Evolutionary conservation across 2,797 vertebrate genomes (phyloP), one percentile per base, ranked within the genome.

Genomic region (Gymnoscopelus braueri): DNA sequence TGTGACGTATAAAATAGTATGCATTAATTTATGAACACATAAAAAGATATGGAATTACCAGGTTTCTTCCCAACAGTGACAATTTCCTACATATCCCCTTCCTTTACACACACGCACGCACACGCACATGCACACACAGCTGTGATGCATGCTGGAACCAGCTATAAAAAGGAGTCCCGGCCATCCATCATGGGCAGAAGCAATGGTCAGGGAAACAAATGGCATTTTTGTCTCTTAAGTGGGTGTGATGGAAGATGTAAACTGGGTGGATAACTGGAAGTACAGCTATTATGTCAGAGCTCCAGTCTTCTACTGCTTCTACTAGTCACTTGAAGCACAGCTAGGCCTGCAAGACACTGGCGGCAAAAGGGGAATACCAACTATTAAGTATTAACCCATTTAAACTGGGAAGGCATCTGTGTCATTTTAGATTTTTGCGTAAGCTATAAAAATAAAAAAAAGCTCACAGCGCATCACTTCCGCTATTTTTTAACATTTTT

Each of bases 221-320:
- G 76, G 26, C 39, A 79, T 86, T 89, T 87, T 74, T 87, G 60
- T 83, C 59, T 85, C 59, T 79, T 79, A 82, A 87, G 85, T 85
- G 83, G 82, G 84, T 79, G 83, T 83, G 81, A 85, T 85, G 64
- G 82, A 85, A 77, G 84, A 88, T 86, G 80, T 77, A 76, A 85
- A 88, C 72, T 86, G 87, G 75, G 85, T 69, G 80, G 85, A 87
- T 76, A 79, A 84, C 71, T 79, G 60, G 65, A 83, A 84, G 75
- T 82, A 84, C 76, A 80, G 70, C 48, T 66, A 53, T 81, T 83
- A 75, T 71, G 75, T 87, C 80, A 83, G 68, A 63, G 55, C 57
- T 32, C 62, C 58, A 74, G 75, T 10, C 72, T 79, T 54, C 59
- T 75, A 32, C 62, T 70, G 65, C 69, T 76, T 71, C 47, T 82